Base-by-base conservation (phyloP, 1,140 invertebrate species). In the Scaptodrosophila lebanonensis region DNA sequence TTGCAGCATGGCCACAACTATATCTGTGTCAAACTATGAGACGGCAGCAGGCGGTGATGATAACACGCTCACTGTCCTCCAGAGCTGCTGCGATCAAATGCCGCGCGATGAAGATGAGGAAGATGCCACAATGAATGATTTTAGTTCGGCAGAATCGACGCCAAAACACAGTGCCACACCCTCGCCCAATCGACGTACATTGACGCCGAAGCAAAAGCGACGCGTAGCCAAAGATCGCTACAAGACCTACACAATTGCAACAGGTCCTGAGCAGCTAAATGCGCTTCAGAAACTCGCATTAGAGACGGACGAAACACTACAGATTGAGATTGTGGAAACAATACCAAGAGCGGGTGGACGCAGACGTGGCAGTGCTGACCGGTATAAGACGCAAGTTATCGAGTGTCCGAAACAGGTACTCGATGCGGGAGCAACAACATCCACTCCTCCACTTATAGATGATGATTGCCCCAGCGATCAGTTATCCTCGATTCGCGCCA, bases 121-220 rank as follows among this genome's bases (percentile, higher is more conserved):
- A 29, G 89, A 90, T 22, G 89, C 87, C 11, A 79, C 83, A 1
- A 69, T 79, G 38, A 76, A 84, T 36, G 83, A 82, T 13, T 88
- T 91, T 7, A 93, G 92, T 66, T 94, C 92, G 7, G 90, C 90
- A 0, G 93, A 94, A 59, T 92, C 91, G 0, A 93, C 93, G 0
- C 93, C 92, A 0, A 93, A 92, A 62, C 92, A 90, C 67, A 57
- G 68, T n/a, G 48, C 64, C 0, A 85, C 71, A 0, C 63, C 72
- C 0, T 76, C 73, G 0, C 72, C 65, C 1, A 68, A 59, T 35
- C 65, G 75, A 1, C 90, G 89, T 51, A 87, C 90, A 8, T 72
- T 94, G 33, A 94, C 93, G 0, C 93, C 93, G 0, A 94, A 93
- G 86, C 92, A 94, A 67, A 93, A 92, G 71, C 87, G 93, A 49